A percentile compares a stretch with the other conserved stretches of the same genome.
These are phyloP conservation scores for Periphyllus acericola DNA, from an alignment of 2,888 invertebrate species.

Conservation along the genomic window DNA sequence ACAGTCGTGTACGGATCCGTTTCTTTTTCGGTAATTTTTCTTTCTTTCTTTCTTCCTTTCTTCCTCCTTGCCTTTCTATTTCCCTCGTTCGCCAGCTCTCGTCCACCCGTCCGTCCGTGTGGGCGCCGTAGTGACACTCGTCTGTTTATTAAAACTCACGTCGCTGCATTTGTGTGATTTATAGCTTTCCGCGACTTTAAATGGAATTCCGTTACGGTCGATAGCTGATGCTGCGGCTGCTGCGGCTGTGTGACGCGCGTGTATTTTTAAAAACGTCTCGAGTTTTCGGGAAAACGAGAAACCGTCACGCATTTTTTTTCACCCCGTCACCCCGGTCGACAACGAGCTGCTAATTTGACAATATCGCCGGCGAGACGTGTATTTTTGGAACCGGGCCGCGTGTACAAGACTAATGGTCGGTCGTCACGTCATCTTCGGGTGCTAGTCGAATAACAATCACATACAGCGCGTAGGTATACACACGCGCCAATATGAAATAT, in stretches of 20 bases:
- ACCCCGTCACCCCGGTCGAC: background rate
- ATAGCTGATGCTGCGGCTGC: background rate
- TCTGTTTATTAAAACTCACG: constrained; percentile 10
- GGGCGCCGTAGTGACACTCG: background rate
- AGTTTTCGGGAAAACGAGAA: constrained; percentile 46
- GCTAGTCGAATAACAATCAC: background rate
- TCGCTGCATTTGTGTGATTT: constrained; percentile 21
- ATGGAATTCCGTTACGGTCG: constrained; percentile 45
- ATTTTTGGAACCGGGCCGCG: constrained; percentile 19
- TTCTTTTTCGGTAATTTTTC: background rate
- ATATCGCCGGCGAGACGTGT: constrained; percentile 22
- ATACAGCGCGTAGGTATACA: too few species aligned
- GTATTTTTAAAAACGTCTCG: constrained; percentile 53
- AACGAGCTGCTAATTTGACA: constrained; percentile 41
- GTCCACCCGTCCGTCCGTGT: too few species aligned
- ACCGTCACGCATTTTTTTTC: constrained; percentile 48
- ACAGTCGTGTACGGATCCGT: background rate
- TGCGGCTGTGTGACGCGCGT: background rate
- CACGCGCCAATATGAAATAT: too few species aligned
- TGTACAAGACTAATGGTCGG: constrained; percentile 37
- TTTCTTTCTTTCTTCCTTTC: background rate
- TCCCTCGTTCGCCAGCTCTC: background rate
- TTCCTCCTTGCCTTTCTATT: background rate
- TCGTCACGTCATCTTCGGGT: background rate
- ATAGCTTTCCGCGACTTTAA: constrained; percentile 29